phyloP scores from a whole-genome alignment of 1,140 invertebrate genomes.

The Drosophila miranda region DNA sequence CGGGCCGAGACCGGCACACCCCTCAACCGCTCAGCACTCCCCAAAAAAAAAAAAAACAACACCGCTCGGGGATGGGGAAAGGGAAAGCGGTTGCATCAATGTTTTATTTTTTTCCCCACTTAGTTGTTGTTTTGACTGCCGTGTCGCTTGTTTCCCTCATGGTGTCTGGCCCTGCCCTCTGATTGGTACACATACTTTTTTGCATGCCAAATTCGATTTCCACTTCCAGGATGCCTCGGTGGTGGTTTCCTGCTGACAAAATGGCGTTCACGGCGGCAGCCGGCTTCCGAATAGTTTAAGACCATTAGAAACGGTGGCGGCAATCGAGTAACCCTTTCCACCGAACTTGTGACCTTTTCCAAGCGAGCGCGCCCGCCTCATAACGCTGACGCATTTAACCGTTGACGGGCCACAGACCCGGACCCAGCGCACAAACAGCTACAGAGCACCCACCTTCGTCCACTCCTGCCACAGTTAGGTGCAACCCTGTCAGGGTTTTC shows the following conservation, averaged over 20 bases:
- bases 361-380: conserved; percentile 40
- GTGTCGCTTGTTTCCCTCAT: conserved; percentile 31
- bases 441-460: too few relatives aligned
- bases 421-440: conserved; percentile 6
- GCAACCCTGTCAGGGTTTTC: conserved; percentile 8
- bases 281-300: conserved; percentile 48
- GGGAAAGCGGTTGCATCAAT: conserved; percentile 45
- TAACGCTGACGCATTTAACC: conserved; percentile 23
- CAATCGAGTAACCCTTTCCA: conserved; percentile 40
- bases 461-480: conserved; percentile 12
- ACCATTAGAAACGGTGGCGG: conserved; percentile 32
- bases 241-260: conserved; percentile 51
- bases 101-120: conserved; percentile 18
- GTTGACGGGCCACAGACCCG: conserved; percentile 38
- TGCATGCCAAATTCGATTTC: conserved; percentile 64
- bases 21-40: too few relatives aligned
- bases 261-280: conserved; percentile 48
- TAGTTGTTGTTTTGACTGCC: conserved; percentile 24
- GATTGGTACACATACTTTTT: conserved; percentile 69
- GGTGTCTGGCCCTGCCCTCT: conserved; percentile 35
- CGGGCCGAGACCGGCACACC: neutral
- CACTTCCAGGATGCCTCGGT: conserved; percentile 40
- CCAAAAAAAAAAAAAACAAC: too few relatives aligned
- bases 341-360: conserved; percentile 61
- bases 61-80: conserved; percentile 1